Evolutionary conservation across 1,140 invertebrate genomes (phyloP).

Genomic region (Marisa cornuarietis): DNA sequence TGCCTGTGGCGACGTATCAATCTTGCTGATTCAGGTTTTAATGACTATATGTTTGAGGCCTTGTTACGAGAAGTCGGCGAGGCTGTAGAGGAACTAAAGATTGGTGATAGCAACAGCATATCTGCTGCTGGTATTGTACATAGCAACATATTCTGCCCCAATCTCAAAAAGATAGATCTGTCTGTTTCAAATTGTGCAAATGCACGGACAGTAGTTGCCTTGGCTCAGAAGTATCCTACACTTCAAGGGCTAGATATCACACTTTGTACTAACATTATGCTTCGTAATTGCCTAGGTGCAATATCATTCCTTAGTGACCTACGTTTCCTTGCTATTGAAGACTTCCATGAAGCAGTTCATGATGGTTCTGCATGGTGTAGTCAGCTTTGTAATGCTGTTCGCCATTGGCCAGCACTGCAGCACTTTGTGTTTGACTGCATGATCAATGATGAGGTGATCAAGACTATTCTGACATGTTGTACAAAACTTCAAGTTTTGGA

Average conservation of each 20-base stretch:
- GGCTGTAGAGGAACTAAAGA: slow-evolving; percentile 25
- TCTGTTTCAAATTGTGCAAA: slow-evolving; percentile 4
- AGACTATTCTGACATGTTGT: slow-evolving; percentile 26
- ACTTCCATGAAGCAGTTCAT: slow-evolving; percentile 29
- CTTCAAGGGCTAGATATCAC: neutral
- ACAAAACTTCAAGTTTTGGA: slow-evolving; percentile 28
- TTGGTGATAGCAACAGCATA: slow-evolving; percentile 20
- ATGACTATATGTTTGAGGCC: slow-evolving; percentile 15
- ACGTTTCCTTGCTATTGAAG: slow-evolving; percentile 25
- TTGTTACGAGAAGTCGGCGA: slow-evolving; percentile 21
- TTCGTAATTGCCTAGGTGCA: slow-evolving; percentile 22
- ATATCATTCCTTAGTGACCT: slow-evolving; percentile 15
- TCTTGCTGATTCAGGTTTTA: slow-evolving; percentile 24
- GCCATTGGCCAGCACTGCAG: slow-evolving; percentile 24
- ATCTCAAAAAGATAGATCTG: slow-evolving; percentile 24
- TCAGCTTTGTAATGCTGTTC: slow-evolving; percentile 20
- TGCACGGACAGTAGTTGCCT: neutral
- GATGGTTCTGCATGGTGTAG: slow-evolving; percentile 18
- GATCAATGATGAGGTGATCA: slow-evolving; percentile 29
- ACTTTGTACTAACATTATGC: slow-evolving; percentile 19
- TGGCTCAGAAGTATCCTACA: too few relatives aligned
- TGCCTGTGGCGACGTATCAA: slow-evolving; percentile 31
- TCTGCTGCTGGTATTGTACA: slow-evolving; percentile 21
- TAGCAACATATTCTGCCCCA: slow-evolving; percentile 23
- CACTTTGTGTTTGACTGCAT: slow-evolving; percentile 18